Percentiles rank a stretch among this genome's conserved stretches.
phyloP scores from a whole-genome alignment of 2,113 vertebrate species.

The Clarias magur region DNA sequence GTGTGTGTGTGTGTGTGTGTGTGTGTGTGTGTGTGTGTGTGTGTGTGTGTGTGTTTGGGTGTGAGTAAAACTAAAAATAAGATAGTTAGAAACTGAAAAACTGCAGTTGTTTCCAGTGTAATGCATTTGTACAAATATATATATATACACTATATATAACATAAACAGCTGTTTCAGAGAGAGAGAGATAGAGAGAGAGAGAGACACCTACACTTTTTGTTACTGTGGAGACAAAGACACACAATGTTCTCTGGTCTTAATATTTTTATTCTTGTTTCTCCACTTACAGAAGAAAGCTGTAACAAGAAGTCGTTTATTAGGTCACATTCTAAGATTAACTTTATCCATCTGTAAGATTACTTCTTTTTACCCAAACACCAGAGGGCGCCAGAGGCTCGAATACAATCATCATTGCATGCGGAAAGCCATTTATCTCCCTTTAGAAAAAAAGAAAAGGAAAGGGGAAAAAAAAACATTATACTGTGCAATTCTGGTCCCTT shows the following conservation, averaged over 20 bases:
- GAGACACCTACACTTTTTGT: slow-evolving; percentile 3
- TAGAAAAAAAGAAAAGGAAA: background rate
- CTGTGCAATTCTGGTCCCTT: slow-evolving; percentile 39
- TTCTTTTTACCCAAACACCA: slow-evolving; percentile 23
- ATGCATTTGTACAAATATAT: background rate
- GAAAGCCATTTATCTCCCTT: background rate
- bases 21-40: background rate
- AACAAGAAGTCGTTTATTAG: slow-evolving; percentile 25
- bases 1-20: slow-evolving; percentile 24
- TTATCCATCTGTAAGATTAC: background rate
- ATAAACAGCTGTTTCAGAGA: background rate
- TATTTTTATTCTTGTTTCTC: slow-evolving; percentile 8
- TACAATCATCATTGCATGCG: slow-evolving; percentile 18
- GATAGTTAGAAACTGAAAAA: background rate
- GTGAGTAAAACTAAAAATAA: background rate
- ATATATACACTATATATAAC: background rate
- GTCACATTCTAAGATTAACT: slow-evolving; percentile 11
- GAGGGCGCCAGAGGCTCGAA: slow-evolving; percentile 39
- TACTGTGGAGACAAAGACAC: slow-evolving; percentile 11
- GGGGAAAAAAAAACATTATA: background rate
- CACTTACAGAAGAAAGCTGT: slow-evolving; percentile 30
- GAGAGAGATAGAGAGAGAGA: background rate
- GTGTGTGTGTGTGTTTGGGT: background rate
- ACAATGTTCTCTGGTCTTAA: background rate
- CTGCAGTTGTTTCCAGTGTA: background rate